Base-by-base conservation (phyloP, 2,797 vertebrate genomes). In the Zalophus californianus region DNA sequence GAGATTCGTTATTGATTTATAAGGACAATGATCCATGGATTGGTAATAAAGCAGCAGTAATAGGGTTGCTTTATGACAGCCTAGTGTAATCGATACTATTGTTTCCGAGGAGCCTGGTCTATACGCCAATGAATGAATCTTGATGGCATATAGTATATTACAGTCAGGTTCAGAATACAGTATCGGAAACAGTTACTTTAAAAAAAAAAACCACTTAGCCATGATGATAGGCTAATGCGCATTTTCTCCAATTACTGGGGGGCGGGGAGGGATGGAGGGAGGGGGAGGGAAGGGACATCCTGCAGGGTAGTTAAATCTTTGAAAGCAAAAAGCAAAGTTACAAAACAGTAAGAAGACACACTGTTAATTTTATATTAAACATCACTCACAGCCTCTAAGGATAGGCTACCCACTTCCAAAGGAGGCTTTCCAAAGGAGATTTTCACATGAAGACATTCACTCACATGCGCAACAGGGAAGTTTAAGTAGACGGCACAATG, bases 91-190 rank as follows among this genome's bases (percentile, higher is more conserved):
- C 44, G 13, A 48, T 11, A 10, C 14, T 2, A 9, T 7, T 2
- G 15, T 48, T 75, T 29, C 41, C 27, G 27, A 75, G 72, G 72
- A 16, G 27, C 27, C 72, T 16, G 13, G 14, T 25, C 72, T 29
- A 3, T 9, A 16, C 3, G 0, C 72, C 4, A 2, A 29, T 9
- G 41, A 48, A 29, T 48, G 72, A 48, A 29, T 18, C n/a, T n/a
- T 48, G 29, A 16, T 5, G 41, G 41, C 72, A 4, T 4, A 48
- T 27, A 29, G 44, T 9, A 29, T 48, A 29, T 48, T 48, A 48
- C 72, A 18, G 73, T 20, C 8, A 16, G 41, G 41, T 29, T 75
- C 73, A 11, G 4, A 29, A 75, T 29, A 75, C 41, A 16, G 25
- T 10, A 18, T 16, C 1, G 27, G 72, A 48, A 48, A 48, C 72